Conservation (phyloP, 2,113 vertebrate genomes). For the Petrocephalus zakoni region DNA sequence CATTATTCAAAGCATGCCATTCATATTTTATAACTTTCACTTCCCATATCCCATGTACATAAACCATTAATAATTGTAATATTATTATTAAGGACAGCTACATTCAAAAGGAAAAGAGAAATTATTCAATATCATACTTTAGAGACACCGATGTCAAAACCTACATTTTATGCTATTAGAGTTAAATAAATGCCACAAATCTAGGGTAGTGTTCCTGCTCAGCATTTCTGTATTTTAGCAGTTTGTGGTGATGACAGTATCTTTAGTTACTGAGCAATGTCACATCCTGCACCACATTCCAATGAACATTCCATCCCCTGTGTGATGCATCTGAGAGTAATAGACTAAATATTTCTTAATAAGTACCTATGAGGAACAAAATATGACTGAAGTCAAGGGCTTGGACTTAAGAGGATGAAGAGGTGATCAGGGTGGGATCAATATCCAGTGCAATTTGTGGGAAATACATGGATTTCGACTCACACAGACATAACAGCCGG, state of each 20-base stretch:
- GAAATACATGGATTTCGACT: slow-evolving; percentile 4
- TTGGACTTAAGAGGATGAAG: slow-evolving; percentile 13
- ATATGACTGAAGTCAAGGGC: slow-evolving; percentile 23
- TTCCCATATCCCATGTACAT: background rate
- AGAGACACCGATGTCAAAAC: slow-evolving; percentile 2
- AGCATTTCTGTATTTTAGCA: slow-evolving; percentile 18
- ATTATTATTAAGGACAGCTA: background rate
- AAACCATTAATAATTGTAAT: background rate
- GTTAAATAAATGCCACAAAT: slow-evolving; percentile 24
- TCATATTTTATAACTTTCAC: background rate
- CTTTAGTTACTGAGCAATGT: slow-evolving; percentile 30
- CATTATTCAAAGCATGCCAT: background rate
- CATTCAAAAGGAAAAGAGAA: background rate
- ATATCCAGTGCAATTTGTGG: background rate
- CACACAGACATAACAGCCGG: background rate
- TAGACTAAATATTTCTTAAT: slow-evolving; percentile 7
- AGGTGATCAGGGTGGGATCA: slow-evolving; percentile 29
- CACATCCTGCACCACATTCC: slow-evolving; percentile 27
- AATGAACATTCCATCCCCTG: slow-evolving; percentile 28
- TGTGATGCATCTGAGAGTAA: slow-evolving; percentile 18
- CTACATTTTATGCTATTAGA: background rate
- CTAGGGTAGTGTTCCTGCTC: background rate
- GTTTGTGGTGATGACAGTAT: slow-evolving; percentile 30
- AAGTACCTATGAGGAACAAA: slow-evolving; percentile 10
- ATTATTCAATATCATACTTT: background rate